Conservation (phyloP, 2,888 invertebrate species). For the Phanerotoma sp. region DNA sequence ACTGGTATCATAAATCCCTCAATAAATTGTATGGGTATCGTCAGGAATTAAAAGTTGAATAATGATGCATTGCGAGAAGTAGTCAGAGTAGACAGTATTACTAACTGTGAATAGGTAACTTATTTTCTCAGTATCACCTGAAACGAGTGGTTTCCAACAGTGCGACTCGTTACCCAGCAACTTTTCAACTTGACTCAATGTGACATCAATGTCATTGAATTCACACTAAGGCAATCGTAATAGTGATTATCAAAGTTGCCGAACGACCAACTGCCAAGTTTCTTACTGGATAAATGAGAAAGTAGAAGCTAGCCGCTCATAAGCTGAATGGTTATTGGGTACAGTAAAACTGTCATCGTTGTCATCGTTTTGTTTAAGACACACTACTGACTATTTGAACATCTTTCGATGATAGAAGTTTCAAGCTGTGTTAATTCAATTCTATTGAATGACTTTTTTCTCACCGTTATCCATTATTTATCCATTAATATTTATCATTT, state of each 20-base stretch:
- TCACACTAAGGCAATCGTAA: background rate
- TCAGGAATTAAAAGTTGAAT: slow-evolving; percentile 3
- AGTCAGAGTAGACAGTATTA: background rate
- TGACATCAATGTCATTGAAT: background rate
- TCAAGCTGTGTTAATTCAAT: slow-evolving; percentile 11
- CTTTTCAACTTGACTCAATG: background rate
- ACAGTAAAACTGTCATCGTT: slow-evolving; percentile 20
- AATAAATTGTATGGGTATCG: slow-evolving; percentile 5
- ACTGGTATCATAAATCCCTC: slow-evolving; percentile 13
- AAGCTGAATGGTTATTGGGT: slow-evolving; percentile 19
- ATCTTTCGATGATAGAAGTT: too few species aligned
- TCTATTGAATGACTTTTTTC: slow-evolving; percentile 1
- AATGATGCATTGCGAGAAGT: background rate
- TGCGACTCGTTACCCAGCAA: background rate
- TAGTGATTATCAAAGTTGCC: slow-evolving; percentile 11
- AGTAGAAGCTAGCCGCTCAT: slow-evolving; percentile 10
- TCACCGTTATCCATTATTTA: too few species aligned
- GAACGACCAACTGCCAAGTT: background rate
- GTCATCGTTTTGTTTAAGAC: slow-evolving; percentile 14
- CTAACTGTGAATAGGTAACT: background rate
- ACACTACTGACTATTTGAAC: slow-evolving; percentile 12
- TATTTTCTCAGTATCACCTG: background rate
- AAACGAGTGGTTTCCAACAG: background rate
- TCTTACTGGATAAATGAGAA: background rate
- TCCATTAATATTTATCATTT: too few species aligned